Evolutionary conservation across 2,797 vertebrate genomes (phyloP), one percentile per base, ranked within the genome.

Genomic region (Rhodeus uyekii): DNA sequence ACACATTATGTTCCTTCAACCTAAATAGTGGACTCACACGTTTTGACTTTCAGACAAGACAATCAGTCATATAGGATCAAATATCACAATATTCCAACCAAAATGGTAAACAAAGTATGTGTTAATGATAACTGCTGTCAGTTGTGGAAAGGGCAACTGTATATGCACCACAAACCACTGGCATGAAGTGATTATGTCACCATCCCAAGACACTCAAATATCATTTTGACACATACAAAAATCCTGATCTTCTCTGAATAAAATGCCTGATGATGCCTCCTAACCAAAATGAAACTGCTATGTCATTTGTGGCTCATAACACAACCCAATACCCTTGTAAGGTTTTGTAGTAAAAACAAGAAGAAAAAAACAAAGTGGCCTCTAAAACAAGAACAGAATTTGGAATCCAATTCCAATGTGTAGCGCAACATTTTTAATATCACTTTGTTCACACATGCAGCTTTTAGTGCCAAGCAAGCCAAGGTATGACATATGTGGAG

Each of bases 81-180:
- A 81, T 86, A 85, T 84, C 81, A 83, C 64, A 83, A 74, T 72
- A 88, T 81, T 86, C 75, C 50, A 27, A 83, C 81, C 81, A 74
- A 79, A 73, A 79, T 63, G 81, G 85, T 86, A 88, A 84, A 86
- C 69, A 74, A 83, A 88, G 83, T 76, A 85, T 50, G 86, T 83
- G 83, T 79, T 88, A 87, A 88, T 84, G 84, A 88, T 78, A 77
- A 82, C 50, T 85, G 64, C 77, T 53, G 27, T 83, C 86, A 77
- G 84, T 82, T 80, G 76, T 82, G 67, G 76, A 86, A 61, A 83
- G 50, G 79, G 84, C 83, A 81, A 74, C 83, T 82, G 78, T 38
- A 63, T 77, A 64, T 83, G 39, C 29, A 77, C 87, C 84, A 67
- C 86, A 87, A 87, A 84, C 82, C 85, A 85, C 81, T 87, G 85